Evolutionary conservation across 2,113 vertebrate species (phyloP).

Genomic region (Lichenostomus cassidix): DNA sequence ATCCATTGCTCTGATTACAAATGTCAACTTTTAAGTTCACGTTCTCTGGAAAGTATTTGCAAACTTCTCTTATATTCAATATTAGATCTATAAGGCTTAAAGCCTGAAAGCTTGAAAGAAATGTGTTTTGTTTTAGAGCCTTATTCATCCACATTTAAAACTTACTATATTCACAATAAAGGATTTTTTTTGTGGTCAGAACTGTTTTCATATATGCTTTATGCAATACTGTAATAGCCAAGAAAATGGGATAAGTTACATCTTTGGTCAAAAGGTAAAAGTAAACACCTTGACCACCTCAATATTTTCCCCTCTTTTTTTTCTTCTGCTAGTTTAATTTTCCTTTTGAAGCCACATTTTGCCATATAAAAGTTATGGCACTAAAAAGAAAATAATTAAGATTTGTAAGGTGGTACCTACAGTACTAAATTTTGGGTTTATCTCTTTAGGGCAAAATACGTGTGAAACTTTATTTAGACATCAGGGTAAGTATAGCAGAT

Average conservation of each 20-base stretch:
- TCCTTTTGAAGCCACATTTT: not conserved
- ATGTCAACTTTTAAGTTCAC: not conserved
- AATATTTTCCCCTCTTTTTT: not conserved
- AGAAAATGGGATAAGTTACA: not conserved
- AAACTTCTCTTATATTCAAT: not conserved
- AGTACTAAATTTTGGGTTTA: not conserved
- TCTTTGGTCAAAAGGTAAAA: not conserved
- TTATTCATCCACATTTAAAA: not conserved
- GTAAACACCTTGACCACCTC: rapidly evolving
- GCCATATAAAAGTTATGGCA: not conserved
- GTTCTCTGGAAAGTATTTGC: not conserved
- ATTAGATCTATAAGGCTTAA: not conserved
- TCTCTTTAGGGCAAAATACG: not conserved
- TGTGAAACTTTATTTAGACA: not conserved
- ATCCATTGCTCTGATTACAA: not conserved
- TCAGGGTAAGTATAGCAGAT: not conserved
- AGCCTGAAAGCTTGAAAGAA: not conserved
- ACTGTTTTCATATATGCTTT: not conserved
- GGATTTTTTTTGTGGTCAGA: not conserved
- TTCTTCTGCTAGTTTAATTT: not conserved
- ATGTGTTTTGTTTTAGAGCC: not conserved
- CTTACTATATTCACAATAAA: not conserved
- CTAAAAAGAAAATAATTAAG: not conserved
- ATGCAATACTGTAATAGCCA: not conserved
- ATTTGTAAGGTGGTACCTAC: not conserved